Evolutionary conservation across 2,113 vertebrate species (phyloP).

Genomic region (Trinectes maculatus): DNA sequence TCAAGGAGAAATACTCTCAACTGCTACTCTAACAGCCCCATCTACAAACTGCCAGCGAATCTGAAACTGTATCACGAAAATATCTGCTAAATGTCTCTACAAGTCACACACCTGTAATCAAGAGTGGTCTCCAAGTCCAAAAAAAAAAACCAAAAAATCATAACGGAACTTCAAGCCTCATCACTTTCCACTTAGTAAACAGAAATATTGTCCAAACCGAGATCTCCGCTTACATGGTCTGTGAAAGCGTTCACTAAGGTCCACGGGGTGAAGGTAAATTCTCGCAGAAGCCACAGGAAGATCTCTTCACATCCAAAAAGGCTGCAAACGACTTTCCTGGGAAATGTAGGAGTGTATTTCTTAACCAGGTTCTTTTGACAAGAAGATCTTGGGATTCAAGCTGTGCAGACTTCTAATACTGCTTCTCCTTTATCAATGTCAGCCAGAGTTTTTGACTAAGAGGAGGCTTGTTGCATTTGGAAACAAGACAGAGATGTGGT

Average conservation of each 20-base stretch:
- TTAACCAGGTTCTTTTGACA: conserved; percentile 49
- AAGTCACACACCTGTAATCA: conserved; percentile 44
- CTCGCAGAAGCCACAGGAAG: conserved; percentile 15
- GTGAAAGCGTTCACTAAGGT: conserved; percentile 61
- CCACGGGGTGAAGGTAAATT: conserved; percentile 48
- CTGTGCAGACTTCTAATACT: conserved; percentile 35
- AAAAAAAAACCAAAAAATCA: too few species aligned
- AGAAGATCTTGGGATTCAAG: conserved; percentile 45
- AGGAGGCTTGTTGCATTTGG: conserved; percentile 61
- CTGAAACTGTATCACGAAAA: conserved; percentile 49
- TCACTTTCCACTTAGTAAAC: conserved; percentile 63
- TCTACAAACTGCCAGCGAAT: conserved; percentile 35
- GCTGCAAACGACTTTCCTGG: conserved; percentile 37
- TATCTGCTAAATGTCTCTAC: conserved; percentile 38
- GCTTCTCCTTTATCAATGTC: conserved; percentile 29
- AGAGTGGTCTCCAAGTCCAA: conserved; percentile 23
- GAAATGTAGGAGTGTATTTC: conserved; percentile 24
- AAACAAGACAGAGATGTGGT: conserved; percentile 61
- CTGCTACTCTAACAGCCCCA: conserved; percentile 28
- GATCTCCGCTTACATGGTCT: conserved; percentile 47
- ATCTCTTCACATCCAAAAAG: conserved; percentile 22
- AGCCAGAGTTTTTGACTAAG: conserved; percentile 37
- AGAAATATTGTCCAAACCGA: conserved; percentile 53
- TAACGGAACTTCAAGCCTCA: conserved; percentile 42
- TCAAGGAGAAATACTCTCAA: conserved; percentile 17